Evolutionary conservation across 2,797 vertebrate genomes (phyloP).

Genomic region (Salmo trutta): DNA sequence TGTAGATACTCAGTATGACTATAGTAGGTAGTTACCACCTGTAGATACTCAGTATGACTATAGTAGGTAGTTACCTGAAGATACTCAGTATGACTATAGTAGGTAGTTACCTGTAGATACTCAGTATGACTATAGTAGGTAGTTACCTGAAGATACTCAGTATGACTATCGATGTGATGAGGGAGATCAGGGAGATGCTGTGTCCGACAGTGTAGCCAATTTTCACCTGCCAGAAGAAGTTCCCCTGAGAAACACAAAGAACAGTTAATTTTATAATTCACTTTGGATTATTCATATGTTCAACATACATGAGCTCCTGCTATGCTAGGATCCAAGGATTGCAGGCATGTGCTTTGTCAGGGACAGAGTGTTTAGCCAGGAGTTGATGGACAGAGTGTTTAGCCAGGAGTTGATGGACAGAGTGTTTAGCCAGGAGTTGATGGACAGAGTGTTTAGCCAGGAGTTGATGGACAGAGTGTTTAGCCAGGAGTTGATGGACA

Average conservation of each 20-base stretch:
- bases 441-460: no score
- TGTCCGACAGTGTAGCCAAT: constrained; percentile 93
- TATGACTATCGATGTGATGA: constrained; percentile 84
- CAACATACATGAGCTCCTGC: no score
- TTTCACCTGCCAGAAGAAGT: constrained; percentile 86
- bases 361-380: no score
- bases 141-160: constrained; percentile 79
- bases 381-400: no score
- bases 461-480: no score
- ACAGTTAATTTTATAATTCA: no score
- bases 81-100: background rate
- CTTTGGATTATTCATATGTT: no score
- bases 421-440: no score
- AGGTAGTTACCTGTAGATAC: background rate
- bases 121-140: background rate
- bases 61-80: background rate
- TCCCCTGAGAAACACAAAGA: constrained; percentile 32
- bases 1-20: constrained; percentile 79
- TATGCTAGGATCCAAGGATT: no score
- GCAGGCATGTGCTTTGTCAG: no score
- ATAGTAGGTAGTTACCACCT: constrained; percentile 48
- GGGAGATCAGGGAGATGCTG: constrained; percentile 87
- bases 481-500: no score
- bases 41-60: background rate
- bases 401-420: no score